phyloP scores from a whole-genome alignment of 2,888 invertebrate genomes.

The Pseudococcus viburni region DNA sequence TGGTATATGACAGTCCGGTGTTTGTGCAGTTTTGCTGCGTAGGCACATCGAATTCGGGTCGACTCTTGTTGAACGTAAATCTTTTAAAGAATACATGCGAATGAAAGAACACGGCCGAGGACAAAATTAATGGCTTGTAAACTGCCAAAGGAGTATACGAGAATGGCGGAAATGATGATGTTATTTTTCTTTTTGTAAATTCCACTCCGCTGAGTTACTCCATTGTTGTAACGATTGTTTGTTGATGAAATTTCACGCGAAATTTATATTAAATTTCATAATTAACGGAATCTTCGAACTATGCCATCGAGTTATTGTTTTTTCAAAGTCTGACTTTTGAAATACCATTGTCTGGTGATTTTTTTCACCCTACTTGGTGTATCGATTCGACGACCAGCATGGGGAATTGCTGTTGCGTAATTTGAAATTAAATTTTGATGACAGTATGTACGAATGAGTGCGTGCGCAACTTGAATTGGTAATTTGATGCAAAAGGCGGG shows the following conservation, averaged over 20 bases:
- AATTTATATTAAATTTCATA: slow-evolving; percentile 43
- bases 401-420: neutral
- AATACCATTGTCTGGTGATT: neutral
- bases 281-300: slow-evolving; percentile 25
- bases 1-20: slow-evolving; percentile 19
- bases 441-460: neutral
- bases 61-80: slow-evolving; percentile 41
- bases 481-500: neutral
- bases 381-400: neutral
- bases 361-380: neutral
- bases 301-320: slow-evolving; percentile 21
- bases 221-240: slow-evolving; percentile 34
- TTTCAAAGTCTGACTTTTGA: neutral
- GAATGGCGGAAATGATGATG: slow-evolving; percentile 43
- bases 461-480: neutral
- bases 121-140: slow-evolving; percentile 47
- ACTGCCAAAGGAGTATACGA: slow-evolving; percentile 39
- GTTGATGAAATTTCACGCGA: slow-evolving; percentile 26
- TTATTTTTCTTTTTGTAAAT: slow-evolving; percentile 48
- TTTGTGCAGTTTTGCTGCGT: slow-evolving; percentile 7
- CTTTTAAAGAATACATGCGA: slow-evolving; percentile 38
- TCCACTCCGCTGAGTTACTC: slow-evolving; percentile 23
- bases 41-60: slow-evolving; percentile 35
- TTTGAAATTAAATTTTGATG: slow-evolving; percentile 11
- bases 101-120: slow-evolving; percentile 39